These are phyloP conservation scores for Temnothorax nylanderi DNA, from an alignment of 1,140 invertebrate genomes.

Conservation along the genomic window DNA sequence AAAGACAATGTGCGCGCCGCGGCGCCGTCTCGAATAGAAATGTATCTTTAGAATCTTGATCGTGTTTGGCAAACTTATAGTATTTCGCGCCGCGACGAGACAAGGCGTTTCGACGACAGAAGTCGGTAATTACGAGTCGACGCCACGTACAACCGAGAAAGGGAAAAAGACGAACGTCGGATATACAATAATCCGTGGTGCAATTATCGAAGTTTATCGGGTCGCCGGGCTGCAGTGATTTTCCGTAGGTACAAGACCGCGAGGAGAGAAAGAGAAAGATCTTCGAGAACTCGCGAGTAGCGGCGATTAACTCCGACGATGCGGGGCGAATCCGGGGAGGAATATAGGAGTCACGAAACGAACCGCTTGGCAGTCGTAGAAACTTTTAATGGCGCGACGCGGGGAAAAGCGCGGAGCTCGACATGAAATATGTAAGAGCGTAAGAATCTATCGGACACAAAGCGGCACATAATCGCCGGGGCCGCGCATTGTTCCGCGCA, in stretches of 20 bases:
- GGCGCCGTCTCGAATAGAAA: slow-evolving; percentile 20
- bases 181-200: slow-evolving; percentile 43
- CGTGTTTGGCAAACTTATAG: slow-evolving; percentile 34
- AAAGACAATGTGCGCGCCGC: slow-evolving; percentile 24
- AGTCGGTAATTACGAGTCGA: slow-evolving; percentile 39
- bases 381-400: slow-evolving; percentile 68
- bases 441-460: slow-evolving; percentile 57
- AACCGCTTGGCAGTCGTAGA: slow-evolving; percentile 7
- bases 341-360: neutral
- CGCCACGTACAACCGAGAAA: neutral
- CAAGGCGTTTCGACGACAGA: slow-evolving; percentile 5
- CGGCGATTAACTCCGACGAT: slow-evolving; percentile 50
- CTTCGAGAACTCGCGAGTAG: slow-evolving; percentile 1
- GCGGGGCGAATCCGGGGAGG: neutral
- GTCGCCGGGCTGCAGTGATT: neutral
- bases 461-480: slow-evolving; percentile 62
- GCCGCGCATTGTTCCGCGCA: slow-evolving; percentile 65
- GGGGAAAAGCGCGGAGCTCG: slow-evolving; percentile 32
- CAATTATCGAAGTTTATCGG: slow-evolving; percentile 59
- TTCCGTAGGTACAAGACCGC: slow-evolving; percentile 19
- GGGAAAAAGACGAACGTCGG: slow-evolving; percentile 3
- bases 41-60: slow-evolving; percentile 39
- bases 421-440: slow-evolving; percentile 71
- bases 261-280: neutral
- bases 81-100: slow-evolving; percentile 17